A percentile compares a stretch with the other conserved stretches of the same genome.
Evolutionary conservation across 37 sponge, comb jelly and placozoan species (phyloP).

Genomic region (Halichondria panicea): DNA sequence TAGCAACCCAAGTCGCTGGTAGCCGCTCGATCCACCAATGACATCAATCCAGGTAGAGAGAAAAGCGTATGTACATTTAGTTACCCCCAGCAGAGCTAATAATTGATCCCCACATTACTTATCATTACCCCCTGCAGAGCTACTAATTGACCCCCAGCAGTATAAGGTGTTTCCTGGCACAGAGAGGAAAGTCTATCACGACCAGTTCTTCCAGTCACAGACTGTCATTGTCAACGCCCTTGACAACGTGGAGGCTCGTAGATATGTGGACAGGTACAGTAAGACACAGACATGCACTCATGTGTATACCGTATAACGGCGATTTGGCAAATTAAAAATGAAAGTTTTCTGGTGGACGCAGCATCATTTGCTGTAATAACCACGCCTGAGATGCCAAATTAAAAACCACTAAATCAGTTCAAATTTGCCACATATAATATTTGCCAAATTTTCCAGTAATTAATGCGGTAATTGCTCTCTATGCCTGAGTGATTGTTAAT

Average conservation of each 20-base stretch:
- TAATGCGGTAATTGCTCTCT: background rate
- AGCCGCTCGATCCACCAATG: slow-evolving; percentile 71
- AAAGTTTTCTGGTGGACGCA: background rate
- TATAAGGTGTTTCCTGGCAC: slow-evolving; percentile 57
- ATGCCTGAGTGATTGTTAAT: background rate
- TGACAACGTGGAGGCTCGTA: slow-evolving; percentile 96
- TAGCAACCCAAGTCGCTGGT: slow-evolving; percentile 84
- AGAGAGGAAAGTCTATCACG: slow-evolving; percentile 73
- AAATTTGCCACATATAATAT: background rate
- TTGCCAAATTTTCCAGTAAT: background rate
- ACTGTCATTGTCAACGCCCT: slow-evolving; percentile 89
- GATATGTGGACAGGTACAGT: slow-evolving; percentile 90
- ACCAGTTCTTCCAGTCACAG: slow-evolving; percentile 78
- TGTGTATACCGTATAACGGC: background rate
- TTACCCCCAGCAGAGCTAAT: background rate
- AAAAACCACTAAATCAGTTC: background rate
- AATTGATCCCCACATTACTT: background rate
- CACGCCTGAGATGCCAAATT: too few relatives aligned
- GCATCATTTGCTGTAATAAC: background rate
- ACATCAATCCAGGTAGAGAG: slow-evolving; percentile 81
- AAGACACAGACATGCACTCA: background rate
- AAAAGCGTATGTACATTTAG: background rate
- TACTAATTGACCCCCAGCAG: slow-evolving; percentile 22
- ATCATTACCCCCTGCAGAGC: slow-evolving; percentile 8
- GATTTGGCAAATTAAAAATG: background rate